Conservation (phyloP, 2,113 vertebrate genomes). For the Oncorhynchus nerka region DNA sequence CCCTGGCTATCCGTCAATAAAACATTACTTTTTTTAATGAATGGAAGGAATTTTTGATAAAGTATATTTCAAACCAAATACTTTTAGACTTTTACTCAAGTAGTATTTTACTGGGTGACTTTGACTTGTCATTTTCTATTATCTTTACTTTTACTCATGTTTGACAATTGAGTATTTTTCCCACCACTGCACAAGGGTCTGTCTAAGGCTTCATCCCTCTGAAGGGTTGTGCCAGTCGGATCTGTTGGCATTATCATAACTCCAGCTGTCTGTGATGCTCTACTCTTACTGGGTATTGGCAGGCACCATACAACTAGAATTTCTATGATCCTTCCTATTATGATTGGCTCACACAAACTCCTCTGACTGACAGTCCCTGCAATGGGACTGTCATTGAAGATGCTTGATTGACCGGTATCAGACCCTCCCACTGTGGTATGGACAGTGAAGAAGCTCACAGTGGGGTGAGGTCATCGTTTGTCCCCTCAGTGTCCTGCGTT, state of each 20-base stretch:
- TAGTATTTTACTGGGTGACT: no score
- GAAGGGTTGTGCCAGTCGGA: neutral
- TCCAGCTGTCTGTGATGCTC: neutral
- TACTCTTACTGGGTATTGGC: neutral
- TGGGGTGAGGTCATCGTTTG: slow-evolving; percentile 51
- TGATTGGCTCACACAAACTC: neutral
- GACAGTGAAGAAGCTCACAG: slow-evolving; percentile 53
- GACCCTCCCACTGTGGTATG: slow-evolving; percentile 40
- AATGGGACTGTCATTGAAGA: slow-evolving; percentile 43
- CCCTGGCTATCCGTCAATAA: no score
- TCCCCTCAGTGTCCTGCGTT: slow-evolving; percentile 16
- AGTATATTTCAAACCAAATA: no score
- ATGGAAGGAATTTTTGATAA: no score
- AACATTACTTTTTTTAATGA: no score
- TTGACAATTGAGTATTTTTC: no score
- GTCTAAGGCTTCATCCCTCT: neutral
- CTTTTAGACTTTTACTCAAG: no score
- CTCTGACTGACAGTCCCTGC: slow-evolving; percentile 14
- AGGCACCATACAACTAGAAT: no score
- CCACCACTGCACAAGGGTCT: neutral
- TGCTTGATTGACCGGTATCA: slow-evolving; percentile 49
- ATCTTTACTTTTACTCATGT: no score
- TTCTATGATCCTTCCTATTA: neutral
- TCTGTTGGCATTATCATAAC: neutral
- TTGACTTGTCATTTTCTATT: no score